phyloP scores from a whole-genome alignment of 2,888 invertebrate genomes.

The Hydraecia micacea region DNA sequence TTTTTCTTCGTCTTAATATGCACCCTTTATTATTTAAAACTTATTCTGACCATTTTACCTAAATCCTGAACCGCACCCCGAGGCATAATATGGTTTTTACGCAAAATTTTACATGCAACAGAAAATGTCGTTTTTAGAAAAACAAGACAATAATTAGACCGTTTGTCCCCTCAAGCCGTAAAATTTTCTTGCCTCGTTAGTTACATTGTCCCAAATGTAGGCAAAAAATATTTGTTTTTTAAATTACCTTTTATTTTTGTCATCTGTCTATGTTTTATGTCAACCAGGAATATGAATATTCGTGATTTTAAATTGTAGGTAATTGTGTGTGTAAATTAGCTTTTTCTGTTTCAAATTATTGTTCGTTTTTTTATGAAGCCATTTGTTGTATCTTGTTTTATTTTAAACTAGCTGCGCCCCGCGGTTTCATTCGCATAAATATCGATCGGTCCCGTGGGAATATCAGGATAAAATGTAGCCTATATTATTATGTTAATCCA shows the following conservation, averaged over 20 bases:
- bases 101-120: conserved; percentile 41
- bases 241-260: conserved; percentile 56
- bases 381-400: neutral
- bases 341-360: neutral
- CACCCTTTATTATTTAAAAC: neutral
- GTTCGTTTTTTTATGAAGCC: neutral
- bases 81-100: conserved; percentile 27
- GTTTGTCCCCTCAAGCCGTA: conserved; percentile 57
- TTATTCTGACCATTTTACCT: neutral
- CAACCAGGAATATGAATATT: conserved; percentile 53
- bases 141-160: conserved; percentile 66
- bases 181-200: conserved; percentile 64
- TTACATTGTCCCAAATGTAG: conserved; percentile 59
- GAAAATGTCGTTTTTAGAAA: conserved; percentile 45
- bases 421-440: too few species aligned
- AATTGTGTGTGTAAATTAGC: conserved; percentile 29
- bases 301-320: conserved; percentile 40
- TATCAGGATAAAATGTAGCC: too few species aligned
- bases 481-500: too few species aligned
- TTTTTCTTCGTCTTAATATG: neutral
- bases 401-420: too few species aligned
- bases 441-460: too few species aligned
- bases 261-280: conserved; percentile 50
- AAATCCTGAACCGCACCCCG: neutral
- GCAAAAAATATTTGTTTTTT: conserved; percentile 50